Percentiles rank a stretch among this genome's conserved stretches.
Evolutionary conservation across 2,797 vertebrate species (phyloP).

Genomic region (Manis pentadactyla): DNA sequence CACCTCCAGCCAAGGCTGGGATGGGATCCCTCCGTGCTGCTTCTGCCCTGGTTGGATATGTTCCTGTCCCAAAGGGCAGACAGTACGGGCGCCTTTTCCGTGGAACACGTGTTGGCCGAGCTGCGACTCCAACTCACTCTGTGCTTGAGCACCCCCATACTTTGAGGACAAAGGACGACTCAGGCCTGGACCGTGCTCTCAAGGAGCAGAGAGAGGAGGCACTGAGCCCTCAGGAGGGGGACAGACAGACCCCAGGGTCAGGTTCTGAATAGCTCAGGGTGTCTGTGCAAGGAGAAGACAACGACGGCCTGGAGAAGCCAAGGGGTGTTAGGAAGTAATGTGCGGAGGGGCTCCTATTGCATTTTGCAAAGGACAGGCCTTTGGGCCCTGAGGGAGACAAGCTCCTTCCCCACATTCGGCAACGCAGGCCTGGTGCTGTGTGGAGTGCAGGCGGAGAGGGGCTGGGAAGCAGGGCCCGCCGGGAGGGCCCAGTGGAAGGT

Average conservation of each 20-base stretch:
- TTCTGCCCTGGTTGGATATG: not conserved
- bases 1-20: not conserved
- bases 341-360: too few relatives aligned
- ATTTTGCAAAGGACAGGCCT: not conserved
- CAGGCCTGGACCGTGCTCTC: not conserved
- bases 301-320: too few relatives aligned
- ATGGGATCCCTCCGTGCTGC: not conserved
- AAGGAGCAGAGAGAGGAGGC: not conserved
- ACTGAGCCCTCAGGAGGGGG: not conserved
- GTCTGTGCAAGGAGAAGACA: too few relatives aligned
- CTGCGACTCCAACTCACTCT: accelerated
- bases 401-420: not conserved
- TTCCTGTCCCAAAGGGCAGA: too few relatives aligned
- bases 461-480: too few relatives aligned
- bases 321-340: too few relatives aligned
- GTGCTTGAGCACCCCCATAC: not conserved
- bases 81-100: not conserved
- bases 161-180: not conserved
- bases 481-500: too few relatives aligned
- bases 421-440: not conserved
- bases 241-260: too few relatives aligned
- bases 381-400: not conserved
- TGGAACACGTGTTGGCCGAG: not conserved
- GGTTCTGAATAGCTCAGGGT: too few relatives aligned
- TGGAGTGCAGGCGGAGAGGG: too few relatives aligned